These are phyloP conservation scores for Gulo gulo DNA, from an alignment of 2,113 vertebrate genomes.

Conservation along the genomic window DNA sequence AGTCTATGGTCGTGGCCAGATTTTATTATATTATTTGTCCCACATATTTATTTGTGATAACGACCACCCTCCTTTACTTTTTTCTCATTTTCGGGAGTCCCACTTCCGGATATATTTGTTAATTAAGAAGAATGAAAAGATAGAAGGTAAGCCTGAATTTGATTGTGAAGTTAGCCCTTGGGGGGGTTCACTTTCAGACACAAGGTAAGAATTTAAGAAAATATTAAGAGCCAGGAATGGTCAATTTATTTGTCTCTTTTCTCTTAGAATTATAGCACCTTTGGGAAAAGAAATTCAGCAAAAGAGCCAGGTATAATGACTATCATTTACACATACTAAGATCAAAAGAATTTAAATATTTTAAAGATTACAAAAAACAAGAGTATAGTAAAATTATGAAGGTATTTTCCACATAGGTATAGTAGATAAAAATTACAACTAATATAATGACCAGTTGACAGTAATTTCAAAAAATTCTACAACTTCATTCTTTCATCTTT, in stretches of 20 bases:
- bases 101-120: not conserved
- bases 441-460: not conserved
- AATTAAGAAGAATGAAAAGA: not conserved
- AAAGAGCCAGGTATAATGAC: not conserved
- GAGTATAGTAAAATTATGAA: not conserved
- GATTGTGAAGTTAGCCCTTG: not conserved
- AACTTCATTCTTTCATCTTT: not conserved
- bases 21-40: not conserved
- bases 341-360: not conserved
- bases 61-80: not conserved
- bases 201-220: not conserved
- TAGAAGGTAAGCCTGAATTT: not conserved
- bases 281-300: not conserved
- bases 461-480: not conserved
- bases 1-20: not conserved
- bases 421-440: not conserved
- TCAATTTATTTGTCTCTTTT: not conserved
- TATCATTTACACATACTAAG: not conserved
- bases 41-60: not conserved
- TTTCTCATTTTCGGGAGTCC: not conserved
- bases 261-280: not conserved
- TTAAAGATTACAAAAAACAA: not conserved
- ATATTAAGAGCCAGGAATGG: not conserved
- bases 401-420: not conserved
- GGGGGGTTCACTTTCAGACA: not conserved